Conservation (phyloP, 2,888 invertebrate species). For the Spodoptera picta region DNA sequence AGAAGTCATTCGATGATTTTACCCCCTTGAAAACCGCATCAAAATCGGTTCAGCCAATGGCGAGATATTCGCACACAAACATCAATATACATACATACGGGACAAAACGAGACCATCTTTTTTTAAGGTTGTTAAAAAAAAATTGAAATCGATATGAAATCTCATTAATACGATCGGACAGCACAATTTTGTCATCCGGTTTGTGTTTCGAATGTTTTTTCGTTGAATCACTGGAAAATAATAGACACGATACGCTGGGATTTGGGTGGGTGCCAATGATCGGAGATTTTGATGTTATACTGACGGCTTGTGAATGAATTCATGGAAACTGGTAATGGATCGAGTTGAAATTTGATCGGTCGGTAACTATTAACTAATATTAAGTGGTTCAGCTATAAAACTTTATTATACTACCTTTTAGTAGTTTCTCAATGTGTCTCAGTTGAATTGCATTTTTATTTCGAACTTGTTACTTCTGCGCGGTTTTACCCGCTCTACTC, state of each 20-base stretch:
- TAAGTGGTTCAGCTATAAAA: neutral
- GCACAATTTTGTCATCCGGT: slow-evolving; percentile 43
- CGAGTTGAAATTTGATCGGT: slow-evolving; percentile 39
- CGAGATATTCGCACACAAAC: no score
- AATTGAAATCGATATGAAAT: slow-evolving; percentile 38
- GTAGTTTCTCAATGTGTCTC: no score
- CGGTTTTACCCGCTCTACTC: no score
- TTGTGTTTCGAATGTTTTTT: slow-evolving; percentile 38
- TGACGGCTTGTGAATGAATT: slow-evolving; percentile 39
- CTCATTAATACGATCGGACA: slow-evolving; percentile 42
- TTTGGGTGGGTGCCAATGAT: slow-evolving; percentile 40
- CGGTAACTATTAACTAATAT: slow-evolving; percentile 5
- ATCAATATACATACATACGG: no score
- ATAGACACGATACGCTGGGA: slow-evolving; percentile 19
- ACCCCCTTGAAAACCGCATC: no score
- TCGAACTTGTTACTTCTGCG: no score
- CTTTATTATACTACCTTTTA: no score
- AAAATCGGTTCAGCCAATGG: no score
- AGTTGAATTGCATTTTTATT: no score
- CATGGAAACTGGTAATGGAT: slow-evolving; percentile 14
- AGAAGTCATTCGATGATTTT: no score
- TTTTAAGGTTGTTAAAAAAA: neutral
- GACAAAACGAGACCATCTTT: no score
- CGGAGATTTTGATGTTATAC: slow-evolving; percentile 36
- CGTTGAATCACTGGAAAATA: slow-evolving; percentile 44